phyloP scores from a whole-genome alignment of 2,888 invertebrate species.

The Cistogaster globosa region DNA sequence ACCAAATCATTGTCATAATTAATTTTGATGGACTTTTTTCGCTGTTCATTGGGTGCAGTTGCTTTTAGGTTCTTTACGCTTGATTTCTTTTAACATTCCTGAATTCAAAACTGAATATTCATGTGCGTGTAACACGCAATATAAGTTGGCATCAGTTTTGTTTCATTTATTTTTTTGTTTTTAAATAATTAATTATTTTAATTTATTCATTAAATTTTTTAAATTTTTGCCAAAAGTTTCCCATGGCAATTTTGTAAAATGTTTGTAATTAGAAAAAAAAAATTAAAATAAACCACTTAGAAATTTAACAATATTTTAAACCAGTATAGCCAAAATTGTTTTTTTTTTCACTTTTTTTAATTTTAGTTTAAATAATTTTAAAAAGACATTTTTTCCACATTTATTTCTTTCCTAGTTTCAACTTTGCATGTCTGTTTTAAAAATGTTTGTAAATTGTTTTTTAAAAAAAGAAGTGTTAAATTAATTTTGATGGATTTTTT shows the following conservation, averaged over 20 bases:
- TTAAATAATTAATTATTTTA: conserved; percentile 7
- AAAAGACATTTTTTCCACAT: background rate
- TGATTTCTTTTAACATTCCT: conserved; percentile 13
- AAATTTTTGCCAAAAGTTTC: background rate
- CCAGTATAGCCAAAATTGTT: no score
- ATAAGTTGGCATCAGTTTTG: background rate
- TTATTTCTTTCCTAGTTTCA: conserved; percentile 11
- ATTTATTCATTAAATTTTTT: background rate
- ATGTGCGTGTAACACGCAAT: conserved; percentile 38
- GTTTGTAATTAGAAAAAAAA: background rate
- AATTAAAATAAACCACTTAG: background rate
- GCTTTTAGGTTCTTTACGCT: conserved; percentile 7
- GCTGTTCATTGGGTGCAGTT: background rate
- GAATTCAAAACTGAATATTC: conserved; percentile 13
- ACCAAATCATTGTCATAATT: conserved; percentile 15
- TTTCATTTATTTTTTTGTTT: background rate
- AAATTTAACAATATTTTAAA: background rate
- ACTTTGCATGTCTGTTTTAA: conserved; percentile 40
- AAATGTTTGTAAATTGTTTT: conserved; percentile 16
- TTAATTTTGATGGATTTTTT: conserved; percentile 30
- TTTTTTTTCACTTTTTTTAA: background rate
- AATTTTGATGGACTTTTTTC: conserved; percentile 38
- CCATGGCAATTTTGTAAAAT: background rate
- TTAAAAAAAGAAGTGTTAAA: conserved; percentile 44
- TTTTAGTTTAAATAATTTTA: background rate